These are phyloP conservation scores for Amniataba percoides DNA, from an alignment of 2,797 vertebrate species.

Conservation along the genomic window DNA sequence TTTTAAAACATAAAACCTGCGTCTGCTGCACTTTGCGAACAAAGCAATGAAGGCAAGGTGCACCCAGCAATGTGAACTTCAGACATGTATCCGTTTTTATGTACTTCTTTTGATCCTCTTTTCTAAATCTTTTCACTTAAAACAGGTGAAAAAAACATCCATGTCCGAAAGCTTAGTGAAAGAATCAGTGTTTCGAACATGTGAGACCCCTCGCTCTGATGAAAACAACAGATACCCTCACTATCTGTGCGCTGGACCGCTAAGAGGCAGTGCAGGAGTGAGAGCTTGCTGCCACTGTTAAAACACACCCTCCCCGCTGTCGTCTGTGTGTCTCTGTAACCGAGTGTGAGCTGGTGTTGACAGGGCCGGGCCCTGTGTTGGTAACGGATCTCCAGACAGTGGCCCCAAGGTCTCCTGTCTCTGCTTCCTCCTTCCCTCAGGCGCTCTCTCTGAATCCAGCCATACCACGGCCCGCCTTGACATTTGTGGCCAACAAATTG, in stretches of 20 bases:
- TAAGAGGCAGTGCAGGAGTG: constrained; percentile 38
- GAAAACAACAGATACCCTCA: constrained; percentile 7
- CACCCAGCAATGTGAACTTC: neutral
- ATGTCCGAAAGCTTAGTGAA: neutral
- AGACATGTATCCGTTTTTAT: neutral
- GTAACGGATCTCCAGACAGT: constrained; percentile 72
- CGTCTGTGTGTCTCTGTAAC: constrained; percentile 60
- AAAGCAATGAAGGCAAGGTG: neutral
- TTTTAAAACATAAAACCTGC: neutral
- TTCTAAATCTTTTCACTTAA: neutral
- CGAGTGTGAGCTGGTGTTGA: constrained; percentile 77
- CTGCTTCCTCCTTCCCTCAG: constrained; percentile 61
- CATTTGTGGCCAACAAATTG: constrained; percentile 70
- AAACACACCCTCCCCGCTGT: constrained; percentile 38
- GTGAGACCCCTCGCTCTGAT: neutral
- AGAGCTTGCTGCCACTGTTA: constrained; percentile 26
- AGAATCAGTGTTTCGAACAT: neutral
- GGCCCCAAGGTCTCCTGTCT: constrained; percentile 71
- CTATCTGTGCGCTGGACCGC: constrained; percentile 20
- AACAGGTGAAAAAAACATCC: neutral
- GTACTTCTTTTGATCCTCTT: neutral
- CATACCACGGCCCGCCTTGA: constrained; percentile 59
- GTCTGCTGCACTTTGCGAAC: neutral
- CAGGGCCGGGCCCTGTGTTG: constrained; percentile 66
- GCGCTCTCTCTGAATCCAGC: constrained; percentile 53